Conservation (phyloP, 2,797 vertebrate species). For the Halcyon badia region DNA sequence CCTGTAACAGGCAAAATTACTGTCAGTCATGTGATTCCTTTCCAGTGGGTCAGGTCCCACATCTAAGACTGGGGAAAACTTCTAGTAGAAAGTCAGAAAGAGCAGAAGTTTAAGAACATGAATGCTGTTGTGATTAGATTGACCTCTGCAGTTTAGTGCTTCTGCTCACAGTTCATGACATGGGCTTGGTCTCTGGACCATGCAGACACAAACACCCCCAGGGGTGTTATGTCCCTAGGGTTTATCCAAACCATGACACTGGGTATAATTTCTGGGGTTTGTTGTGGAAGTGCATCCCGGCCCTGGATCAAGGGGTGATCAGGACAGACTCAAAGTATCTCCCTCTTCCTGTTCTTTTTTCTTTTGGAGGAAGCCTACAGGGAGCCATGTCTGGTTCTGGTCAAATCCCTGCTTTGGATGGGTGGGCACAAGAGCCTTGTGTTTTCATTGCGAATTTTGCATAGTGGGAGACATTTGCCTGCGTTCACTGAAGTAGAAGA, state of each 20-base stretch:
- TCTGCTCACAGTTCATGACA: background rate
- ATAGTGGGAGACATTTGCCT: accelerated
- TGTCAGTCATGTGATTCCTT: background rate
- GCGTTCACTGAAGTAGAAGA: accelerated
- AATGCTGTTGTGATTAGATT: too few species aligned
- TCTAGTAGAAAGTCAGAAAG: background rate
- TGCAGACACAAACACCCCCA: background rate
- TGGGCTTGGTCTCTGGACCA: background rate
- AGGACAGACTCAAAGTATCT: background rate
- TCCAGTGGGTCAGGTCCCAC: background rate
- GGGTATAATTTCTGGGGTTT: background rate
- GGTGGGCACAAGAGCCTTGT: background rate
- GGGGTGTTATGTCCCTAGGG: background rate
- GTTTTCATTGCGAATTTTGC: background rate
- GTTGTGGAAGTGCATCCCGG: background rate
- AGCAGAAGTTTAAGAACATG: background rate
- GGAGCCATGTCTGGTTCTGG: background rate
- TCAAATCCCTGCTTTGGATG: background rate
- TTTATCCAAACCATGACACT: background rate
- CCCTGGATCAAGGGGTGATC: background rate
- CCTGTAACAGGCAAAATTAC: background rate
- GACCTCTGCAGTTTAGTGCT: too few species aligned
- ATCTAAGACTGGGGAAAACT: background rate
- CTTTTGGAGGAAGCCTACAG: background rate
- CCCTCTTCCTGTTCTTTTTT: background rate